Base-by-base conservation (phyloP, 2,888 invertebrate genomes). In the Fabriciana adippe region DNA sequence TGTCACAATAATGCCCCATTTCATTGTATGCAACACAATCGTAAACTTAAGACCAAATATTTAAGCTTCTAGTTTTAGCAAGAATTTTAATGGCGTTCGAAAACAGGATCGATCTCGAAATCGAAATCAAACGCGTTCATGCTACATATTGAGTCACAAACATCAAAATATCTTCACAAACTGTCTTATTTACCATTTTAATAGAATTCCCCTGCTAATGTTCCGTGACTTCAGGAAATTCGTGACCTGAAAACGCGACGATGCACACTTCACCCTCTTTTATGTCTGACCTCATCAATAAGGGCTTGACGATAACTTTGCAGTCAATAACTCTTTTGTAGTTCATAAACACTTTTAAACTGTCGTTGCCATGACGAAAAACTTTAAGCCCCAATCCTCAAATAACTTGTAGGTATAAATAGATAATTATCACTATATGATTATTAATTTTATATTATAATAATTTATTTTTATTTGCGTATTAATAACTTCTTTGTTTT, bases 161-260 rank as follows among this genome's bases (percentile, higher is more conserved):
- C 2, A 1, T 41, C 35, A 41, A 41, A 41, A 3, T 41, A 41
- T 41, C 35, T 41, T 41, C 11, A 41, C 35, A 41, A 41, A 41
- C 35, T 41, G 35, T 41, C 35, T 50, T 51, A 21, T 35, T 55
- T n/a, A 21, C 11, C 31, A 26, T 54, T 21, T 54, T 55, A n/a
- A 6, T 55, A 16, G 4, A 3, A 11, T 41, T 13, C 14, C 14
- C 3, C 18, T 59, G 57, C 6, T 21, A 59, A 59, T 47, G 57
- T 63, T 54, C 48, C 63, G 50, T 78, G 66, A 48, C 69, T 66
- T 69, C 5, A 5, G 66, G 53, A 59, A 50, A 26, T 59, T 66
- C 81, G 83, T 88, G 89, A 88, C 89, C 89, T 79, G 81, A 79
- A 88, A 84, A 86, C 82, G 75, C 75, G 76, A 78, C 81, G 79